These are phyloP conservation scores for Chymomyza amoena DNA, from an alignment of 2,888 invertebrate species.

Conservation along the genomic window DNA sequence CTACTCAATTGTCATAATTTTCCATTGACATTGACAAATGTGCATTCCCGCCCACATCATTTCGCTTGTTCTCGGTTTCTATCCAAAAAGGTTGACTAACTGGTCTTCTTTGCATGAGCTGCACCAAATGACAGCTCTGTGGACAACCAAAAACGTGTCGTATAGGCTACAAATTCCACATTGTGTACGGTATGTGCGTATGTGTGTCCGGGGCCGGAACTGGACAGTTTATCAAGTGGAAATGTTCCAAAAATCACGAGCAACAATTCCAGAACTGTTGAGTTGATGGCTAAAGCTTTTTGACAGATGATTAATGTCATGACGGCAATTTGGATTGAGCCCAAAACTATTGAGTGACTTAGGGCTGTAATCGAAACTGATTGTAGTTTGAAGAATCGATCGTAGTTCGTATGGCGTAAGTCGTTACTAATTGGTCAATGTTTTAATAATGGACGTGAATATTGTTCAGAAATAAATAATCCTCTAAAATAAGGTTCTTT, in stretches of 20 bases:
- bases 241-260: slow-evolving; percentile 58
- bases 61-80: background rate
- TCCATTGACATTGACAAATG: slow-evolving; percentile 43
- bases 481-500: too few species aligned
- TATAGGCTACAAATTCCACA: slow-evolving; percentile 34
- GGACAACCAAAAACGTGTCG: slow-evolving; percentile 65
- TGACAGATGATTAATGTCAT: slow-evolving; percentile 54
- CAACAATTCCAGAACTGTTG: slow-evolving; percentile 33
- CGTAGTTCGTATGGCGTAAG: slow-evolving; percentile 5
- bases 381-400: slow-evolving; percentile 51
- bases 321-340: background rate
- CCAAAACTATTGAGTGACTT: background rate
- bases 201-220: slow-evolving; percentile 1
- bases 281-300: slow-evolving; percentile 15
- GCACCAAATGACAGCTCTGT: slow-evolving; percentile 53
- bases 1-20: slow-evolving; percentile 51
- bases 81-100: slow-evolving; percentile 58
- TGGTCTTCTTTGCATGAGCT: slow-evolving; percentile 48
- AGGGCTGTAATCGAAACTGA: slow-evolving; percentile 11
- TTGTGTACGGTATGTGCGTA: slow-evolving; percentile 13
- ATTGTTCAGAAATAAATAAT: too few species aligned
- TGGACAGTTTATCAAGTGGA: slow-evolving; percentile 56
- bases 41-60: slow-evolving; percentile 3
- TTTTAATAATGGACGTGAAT: too few species aligned
- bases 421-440: background rate